Evolutionary conservation across 2,113 vertebrate genomes (phyloP).

Genomic region (Equus przewalskii): DNA sequence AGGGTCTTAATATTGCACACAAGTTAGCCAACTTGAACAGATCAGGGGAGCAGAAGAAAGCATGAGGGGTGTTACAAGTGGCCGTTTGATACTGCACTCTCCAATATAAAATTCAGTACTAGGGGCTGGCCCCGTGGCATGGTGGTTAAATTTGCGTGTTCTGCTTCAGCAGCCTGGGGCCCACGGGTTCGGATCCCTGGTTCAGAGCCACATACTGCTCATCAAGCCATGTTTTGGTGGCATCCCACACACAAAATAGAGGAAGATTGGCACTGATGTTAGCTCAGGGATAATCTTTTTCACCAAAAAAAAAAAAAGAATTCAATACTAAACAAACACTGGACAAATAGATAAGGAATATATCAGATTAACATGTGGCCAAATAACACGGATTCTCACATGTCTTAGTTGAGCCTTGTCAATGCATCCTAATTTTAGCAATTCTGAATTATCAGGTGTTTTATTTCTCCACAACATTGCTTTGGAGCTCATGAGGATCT

Average conservation of each 20-base stretch:
- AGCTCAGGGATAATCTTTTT: no score
- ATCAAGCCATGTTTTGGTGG: no score
- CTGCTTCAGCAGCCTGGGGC: no score
- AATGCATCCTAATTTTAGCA: background rate
- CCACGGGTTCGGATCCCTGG: no score
- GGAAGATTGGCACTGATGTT: no score
- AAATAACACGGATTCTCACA: background rate
- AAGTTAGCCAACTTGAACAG: background rate
- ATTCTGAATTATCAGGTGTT: background rate
- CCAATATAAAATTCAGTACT: no score
- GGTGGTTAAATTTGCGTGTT: no score
- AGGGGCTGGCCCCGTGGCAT: no score
- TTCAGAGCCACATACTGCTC: no score
- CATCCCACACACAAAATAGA: no score
- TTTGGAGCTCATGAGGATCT: background rate
- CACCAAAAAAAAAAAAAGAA: no score
- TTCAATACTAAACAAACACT: background rate
- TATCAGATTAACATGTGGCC: background rate
- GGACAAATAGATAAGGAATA: background rate
- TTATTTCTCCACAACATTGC: background rate
- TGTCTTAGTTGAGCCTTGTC: background rate
- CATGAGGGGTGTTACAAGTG: background rate
- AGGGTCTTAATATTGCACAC: background rate
- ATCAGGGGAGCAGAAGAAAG: background rate
- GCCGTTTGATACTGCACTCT: background rate